Conservation (phyloP, 2,888 invertebrate species). For the Trypoxylon attenuatum region DNA sequence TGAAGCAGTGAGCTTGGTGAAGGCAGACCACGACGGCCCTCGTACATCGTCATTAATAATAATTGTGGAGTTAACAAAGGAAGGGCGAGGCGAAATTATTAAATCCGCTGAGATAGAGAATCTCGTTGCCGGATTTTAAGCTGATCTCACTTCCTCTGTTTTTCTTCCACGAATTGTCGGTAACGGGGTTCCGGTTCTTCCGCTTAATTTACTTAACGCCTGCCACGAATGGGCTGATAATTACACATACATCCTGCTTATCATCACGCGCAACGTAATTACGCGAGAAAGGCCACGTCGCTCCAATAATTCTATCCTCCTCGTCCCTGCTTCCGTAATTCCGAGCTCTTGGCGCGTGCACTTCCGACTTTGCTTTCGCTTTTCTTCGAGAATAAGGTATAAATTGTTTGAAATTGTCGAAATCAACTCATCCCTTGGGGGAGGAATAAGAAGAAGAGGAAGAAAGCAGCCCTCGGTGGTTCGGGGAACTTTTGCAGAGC, state of each 20-base stretch:
- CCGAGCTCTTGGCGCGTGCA: neutral
- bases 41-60: constrained; percentile 67
- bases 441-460: neutral
- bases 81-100: constrained; percentile 58
- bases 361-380: neutral
- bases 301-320: neutral
- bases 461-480: neutral
- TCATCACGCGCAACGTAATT: neutral
- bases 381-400: neutral
- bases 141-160: constrained; percentile 33
- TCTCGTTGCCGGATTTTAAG: constrained; percentile 48
- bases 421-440: constrained; percentile 25
- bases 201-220: constrained; percentile 34
- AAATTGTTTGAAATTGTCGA: constrained; percentile 31
- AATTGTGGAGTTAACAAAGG: constrained; percentile 61
- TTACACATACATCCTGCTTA: neutral
- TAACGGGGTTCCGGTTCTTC: constrained; percentile 13
- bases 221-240: neutral
- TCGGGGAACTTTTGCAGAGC: constrained; percentile 3
- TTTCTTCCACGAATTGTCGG: constrained; percentile 32
- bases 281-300: neutral
- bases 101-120: constrained; percentile 62
- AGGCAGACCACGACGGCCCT: constrained; percentile 51
- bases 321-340: too few relatives aligned
- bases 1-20: constrained; percentile 36